Evolutionary conservation across 2,888 invertebrate species (phyloP), one percentile per base, ranked within the genome.

Genomic region (Ophion obscuratus): DNA sequence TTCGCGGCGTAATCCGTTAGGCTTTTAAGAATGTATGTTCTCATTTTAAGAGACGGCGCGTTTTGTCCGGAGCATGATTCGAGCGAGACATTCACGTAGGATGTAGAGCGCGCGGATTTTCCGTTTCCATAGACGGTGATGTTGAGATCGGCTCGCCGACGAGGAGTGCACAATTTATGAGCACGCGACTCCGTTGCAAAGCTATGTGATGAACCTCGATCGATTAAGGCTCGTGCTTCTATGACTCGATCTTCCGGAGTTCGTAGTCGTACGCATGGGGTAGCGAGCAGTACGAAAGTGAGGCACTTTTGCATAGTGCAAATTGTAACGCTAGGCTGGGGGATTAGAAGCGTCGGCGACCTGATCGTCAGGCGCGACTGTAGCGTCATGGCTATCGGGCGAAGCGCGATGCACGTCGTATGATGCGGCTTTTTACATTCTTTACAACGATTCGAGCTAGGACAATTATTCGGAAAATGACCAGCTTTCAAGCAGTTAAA

Each of bases 131-230:
- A 75, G 6, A 70, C 81, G 0, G 84, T 75, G 47, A 88, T 78
- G 11, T 87, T 73, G 14, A 81, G 73, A 17, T 62, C 24, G 27
- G 78, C 75, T 31, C 79, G 78, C 11, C 62, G 66, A 7, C 84
- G 84, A 4, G 76, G 40, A 14, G 87, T 47, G 14, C 75, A 31
- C 10, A 89, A 67, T 24, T 20, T 6, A 62, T 87, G 84, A 9
- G 82, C 86, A 14, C 85, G 27, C 11, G 83, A 66, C 40, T 85
- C 78, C 5, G 88, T 82, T 14, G 88, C 62, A 76, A 88, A 88
- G 2, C 84, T 80, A 3, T 84, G 75, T 40, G 88, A 84, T 0
- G 87, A 88, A 0, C 88, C 88, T 73, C 85, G 84, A 81, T 89
- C 88, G 66, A 77, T 31, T 57, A 77, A 57, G 2, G 77, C 57